Evolutionary conservation across 2,797 vertebrate species (phyloP), one percentile per base, ranked within the genome.

Genomic region (Distichodus sexfasciatus): DNA sequence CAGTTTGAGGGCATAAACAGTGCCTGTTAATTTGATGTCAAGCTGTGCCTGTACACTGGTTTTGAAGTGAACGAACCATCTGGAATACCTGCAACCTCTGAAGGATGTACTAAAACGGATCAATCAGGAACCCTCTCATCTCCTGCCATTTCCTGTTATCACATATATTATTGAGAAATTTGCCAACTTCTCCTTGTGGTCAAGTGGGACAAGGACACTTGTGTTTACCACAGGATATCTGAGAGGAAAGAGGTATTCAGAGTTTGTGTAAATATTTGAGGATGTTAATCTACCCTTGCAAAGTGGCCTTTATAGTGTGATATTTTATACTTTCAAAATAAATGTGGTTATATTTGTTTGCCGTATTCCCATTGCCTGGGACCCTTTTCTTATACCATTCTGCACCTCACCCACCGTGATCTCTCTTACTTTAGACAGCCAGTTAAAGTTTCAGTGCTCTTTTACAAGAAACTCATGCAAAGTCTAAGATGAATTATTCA

Each of bases 261-360:
- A 43, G 73, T 85, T 85, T 88, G 82, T 90, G 86, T 90, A 89
- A 89, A 91, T 87, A 87, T 84, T 86, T 82, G 76, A 80, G 64
- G 84, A 89, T 87, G 87, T 90, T 73, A 78, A 87, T 89, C 88
- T 88, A 90, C 89, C 87, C 87, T 74, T 90, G 87, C 89, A 88
- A 91, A 91, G 91, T 92, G 91, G 90, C 91, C 91, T 92, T 92
- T 92, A 90, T 85, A 86, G 90, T 92, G 90, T 92, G 89, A 90
- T 90, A 90, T 93, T 93, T 93, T 93, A 90, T 93, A 93, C 91
- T 91, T 92, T 92, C 79, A 81, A 91, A 93, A 92, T 93, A 92
- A 93, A 93, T 87, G 91, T 93, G 90, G 88, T 90, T 89, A 88
- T 91, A 89, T 91, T 91, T 91, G 90, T 91, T 91, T 91, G 88